These are phyloP conservation scores for Ametastegia equiseti DNA, from an alignment of 2,888 invertebrate species.

Conservation along the genomic window DNA sequence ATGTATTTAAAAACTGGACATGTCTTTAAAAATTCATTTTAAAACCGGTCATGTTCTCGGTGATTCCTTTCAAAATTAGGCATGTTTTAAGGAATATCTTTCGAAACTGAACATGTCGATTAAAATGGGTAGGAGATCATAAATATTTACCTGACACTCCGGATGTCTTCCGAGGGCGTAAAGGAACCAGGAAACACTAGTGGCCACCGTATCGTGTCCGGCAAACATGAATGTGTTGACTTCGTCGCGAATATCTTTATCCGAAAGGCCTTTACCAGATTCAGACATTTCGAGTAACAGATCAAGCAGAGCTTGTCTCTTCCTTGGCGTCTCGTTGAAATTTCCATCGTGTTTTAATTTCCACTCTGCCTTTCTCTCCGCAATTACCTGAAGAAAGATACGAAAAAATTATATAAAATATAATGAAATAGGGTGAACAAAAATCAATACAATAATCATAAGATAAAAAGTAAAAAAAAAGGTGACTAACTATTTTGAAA, in stretches of 20 bases:
- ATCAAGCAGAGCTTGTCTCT: slow-evolving; percentile 77
- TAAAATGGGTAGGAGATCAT: not conserved
- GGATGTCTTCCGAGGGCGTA: slow-evolving; percentile 78
- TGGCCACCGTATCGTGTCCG: slow-evolving; percentile 81
- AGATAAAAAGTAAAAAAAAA: too few relatives aligned
- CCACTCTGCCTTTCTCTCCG: slow-evolving; percentile 63
- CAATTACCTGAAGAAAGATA: slow-evolving; percentile 62
- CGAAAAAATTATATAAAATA: too few relatives aligned
- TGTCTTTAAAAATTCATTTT: too few relatives aligned
- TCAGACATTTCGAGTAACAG: slow-evolving; percentile 77
- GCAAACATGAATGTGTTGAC: slow-evolving; percentile 75
- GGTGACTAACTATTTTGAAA: too few relatives aligned
- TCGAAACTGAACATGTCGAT: too few relatives aligned
- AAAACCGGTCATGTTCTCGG: too few relatives aligned
- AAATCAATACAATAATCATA: too few relatives aligned
- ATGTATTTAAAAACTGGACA: too few relatives aligned
- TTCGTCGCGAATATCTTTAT: slow-evolving; percentile 71
- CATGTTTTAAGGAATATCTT: too few relatives aligned
- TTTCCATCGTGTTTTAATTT: slow-evolving; percentile 58
- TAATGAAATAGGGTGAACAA: too few relatives aligned
- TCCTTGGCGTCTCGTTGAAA: slow-evolving; percentile 58
- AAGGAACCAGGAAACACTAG: slow-evolving; percentile 78
- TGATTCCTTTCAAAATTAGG: too few relatives aligned
- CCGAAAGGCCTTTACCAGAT: slow-evolving; percentile 69
- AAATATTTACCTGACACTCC: slow-evolving; percentile 74